These are phyloP conservation scores for Empidonax traillii DNA, from an alignment of 2,113 vertebrate species.

Conservation along the genomic window DNA sequence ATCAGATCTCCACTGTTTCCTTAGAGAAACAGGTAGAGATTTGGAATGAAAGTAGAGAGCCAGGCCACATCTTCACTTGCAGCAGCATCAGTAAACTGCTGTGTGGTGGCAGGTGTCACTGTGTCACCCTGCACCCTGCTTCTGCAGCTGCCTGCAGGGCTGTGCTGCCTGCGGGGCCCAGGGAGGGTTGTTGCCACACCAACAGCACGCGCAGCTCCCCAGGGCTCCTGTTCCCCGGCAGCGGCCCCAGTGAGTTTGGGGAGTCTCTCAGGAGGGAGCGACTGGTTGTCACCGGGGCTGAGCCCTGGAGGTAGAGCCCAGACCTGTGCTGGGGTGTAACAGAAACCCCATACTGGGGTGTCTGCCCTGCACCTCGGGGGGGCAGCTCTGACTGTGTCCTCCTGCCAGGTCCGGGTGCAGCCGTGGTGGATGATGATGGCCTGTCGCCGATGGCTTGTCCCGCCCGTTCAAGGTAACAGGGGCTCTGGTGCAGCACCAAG, in stretches of 20 bases:
- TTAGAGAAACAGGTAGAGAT: background rate
- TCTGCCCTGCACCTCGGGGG: no score
- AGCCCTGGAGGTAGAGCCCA: background rate
- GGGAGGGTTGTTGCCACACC: background rate
- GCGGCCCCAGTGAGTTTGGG: background rate
- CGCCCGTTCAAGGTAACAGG: background rate
- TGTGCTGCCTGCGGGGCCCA: fast-evolving
- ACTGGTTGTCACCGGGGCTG: fast-evolving
- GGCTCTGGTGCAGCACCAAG: background rate
- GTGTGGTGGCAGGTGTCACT: background rate
- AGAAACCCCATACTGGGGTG: background rate
- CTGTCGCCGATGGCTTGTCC: fast-evolving
- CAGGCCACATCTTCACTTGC: background rate
- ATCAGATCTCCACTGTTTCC: background rate
- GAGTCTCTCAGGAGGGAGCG: background rate
- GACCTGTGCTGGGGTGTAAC: background rate
- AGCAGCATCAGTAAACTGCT: background rate
- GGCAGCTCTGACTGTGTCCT: background rate
- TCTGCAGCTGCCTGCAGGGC: background rate
- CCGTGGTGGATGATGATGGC: background rate
- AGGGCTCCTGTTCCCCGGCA: background rate
- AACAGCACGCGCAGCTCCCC: background rate
- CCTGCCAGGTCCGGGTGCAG: background rate
- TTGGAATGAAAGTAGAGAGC: background rate
- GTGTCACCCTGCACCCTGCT: background rate